phyloP scores from a whole-genome alignment of 2,888 invertebrate genomes.

The Chloroclysta siterata region DNA sequence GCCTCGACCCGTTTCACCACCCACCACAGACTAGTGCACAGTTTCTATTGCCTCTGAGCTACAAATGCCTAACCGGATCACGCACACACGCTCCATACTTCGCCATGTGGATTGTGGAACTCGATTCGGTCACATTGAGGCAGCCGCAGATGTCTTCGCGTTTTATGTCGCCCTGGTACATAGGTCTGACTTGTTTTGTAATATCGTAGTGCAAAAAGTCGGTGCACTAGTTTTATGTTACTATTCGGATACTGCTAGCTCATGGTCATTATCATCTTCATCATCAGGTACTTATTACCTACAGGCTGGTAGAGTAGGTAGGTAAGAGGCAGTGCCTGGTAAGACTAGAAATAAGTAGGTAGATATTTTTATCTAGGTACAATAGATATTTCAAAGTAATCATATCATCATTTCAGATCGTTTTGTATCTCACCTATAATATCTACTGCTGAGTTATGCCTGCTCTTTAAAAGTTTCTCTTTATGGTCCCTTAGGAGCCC shows the following conservation, averaged over 20 bases:
- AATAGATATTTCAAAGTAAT: no score
- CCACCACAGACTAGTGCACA: slow-evolving; percentile 24
- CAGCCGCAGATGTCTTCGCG: slow-evolving; percentile 31
- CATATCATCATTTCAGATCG: no score
- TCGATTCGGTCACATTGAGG: slow-evolving; percentile 49
- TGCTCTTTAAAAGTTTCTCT: no score
- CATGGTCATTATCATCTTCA: no score
- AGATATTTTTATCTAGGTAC: no score
- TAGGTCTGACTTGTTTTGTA: slow-evolving; percentile 37
- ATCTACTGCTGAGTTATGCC: no score
- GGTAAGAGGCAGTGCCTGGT: no score
- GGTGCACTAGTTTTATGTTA: slow-evolving; percentile 1
- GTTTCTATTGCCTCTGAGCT: slow-evolving; percentile 22
- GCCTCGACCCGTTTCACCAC: slow-evolving; percentile 58
- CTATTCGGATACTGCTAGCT: not conserved
- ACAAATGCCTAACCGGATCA: slow-evolving; percentile 59
- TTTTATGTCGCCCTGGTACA: slow-evolving; percentile 37
- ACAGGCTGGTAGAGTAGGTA: no score
- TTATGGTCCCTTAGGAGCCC: no score
- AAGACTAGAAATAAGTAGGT: no score
- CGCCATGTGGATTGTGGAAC: slow-evolving; percentile 44
- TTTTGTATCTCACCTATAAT: no score
- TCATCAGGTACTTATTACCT: no score
- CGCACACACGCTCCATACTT: slow-evolving; percentile 41
- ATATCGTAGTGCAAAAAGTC: slow-evolving; percentile 27